Conservation (phyloP, 2,113 vertebrate genomes). For the Periophthalmodon schlosseri region DNA sequence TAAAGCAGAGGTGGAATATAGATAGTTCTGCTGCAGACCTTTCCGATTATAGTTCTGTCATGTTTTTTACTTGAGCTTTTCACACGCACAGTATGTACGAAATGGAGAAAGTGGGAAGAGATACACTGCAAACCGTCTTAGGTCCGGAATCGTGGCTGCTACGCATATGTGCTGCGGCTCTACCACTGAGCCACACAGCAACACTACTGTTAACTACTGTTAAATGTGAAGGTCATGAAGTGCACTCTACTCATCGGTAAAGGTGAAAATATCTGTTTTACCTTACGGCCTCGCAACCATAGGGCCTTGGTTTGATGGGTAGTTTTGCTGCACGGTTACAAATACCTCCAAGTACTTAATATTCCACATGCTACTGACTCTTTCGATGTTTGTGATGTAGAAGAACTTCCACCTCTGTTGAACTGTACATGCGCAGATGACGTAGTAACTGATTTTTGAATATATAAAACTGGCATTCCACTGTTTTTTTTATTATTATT, state of each 20-base stretch:
- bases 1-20: constrained; percentile 23
- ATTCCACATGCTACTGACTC: background rate
- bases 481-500: constrained; percentile 33
- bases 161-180: too few species aligned
- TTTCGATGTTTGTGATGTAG: background rate
- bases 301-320: background rate
- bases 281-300: background rate
- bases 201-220: background rate
- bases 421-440: constrained; percentile 64
- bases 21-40: background rate
- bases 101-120: background rate
- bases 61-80: background rate
- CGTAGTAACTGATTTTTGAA: constrained; percentile 56
- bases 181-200: background rate
- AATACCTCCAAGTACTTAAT: background rate
- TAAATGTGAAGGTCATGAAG: background rate
- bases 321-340: background rate
- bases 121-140: background rate
- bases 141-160: background rate
- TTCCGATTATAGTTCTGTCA: background rate
- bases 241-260: background rate
- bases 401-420: background rate
- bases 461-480: constrained; percentile 50
- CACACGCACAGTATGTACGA: background rate
- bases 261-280: background rate